phyloP scores from a whole-genome alignment of 2,888 invertebrate species.

The Dryocosmus kuriphilus region DNA sequence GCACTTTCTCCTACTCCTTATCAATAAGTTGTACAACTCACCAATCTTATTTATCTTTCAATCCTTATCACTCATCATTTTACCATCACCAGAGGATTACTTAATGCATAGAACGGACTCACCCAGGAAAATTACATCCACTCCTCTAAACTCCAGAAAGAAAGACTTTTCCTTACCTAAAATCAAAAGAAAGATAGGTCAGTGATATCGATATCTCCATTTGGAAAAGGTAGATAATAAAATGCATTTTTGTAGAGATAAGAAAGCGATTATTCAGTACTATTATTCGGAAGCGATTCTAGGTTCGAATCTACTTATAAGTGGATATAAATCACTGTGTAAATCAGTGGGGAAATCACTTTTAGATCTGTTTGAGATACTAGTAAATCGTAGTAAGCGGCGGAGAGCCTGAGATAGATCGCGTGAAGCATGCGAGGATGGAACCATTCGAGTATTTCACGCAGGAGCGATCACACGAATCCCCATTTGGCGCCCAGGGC shows the following conservation, averaged over 20 bases:
- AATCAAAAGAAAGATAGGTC: slow-evolving; percentile 12
- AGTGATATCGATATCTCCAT: neutral
- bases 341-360: slow-evolving; percentile 31
- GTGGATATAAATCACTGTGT: slow-evolving; percentile 16
- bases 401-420: slow-evolving; percentile 23
- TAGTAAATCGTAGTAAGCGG: slow-evolving; percentile 17
- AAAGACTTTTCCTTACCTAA: slow-evolving; percentile 11
- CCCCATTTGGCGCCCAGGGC: slow-evolving; percentile 37
- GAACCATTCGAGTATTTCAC: slow-evolving; percentile 52
- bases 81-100: neutral
- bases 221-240: neutral
- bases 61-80: neutral
- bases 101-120: slow-evolving; percentile 17
- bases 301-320: neutral
- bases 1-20: too few species aligned
- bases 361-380: slow-evolving; percentile 30
- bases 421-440: slow-evolving; percentile 40
- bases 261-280: neutral
- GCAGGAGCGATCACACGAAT: slow-evolving; percentile 35
- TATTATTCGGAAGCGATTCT: neutral
- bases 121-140: neutral
- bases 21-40: too few species aligned
- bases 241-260: neutral
- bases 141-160: neutral
- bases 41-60: too few species aligned